Percentiles rank a stretch among this genome's conserved stretches.
These are phyloP conservation scores for Diplosoma virens DNA, from an alignment of 23 tunicate genomes.

Conservation along the genomic window DNA sequence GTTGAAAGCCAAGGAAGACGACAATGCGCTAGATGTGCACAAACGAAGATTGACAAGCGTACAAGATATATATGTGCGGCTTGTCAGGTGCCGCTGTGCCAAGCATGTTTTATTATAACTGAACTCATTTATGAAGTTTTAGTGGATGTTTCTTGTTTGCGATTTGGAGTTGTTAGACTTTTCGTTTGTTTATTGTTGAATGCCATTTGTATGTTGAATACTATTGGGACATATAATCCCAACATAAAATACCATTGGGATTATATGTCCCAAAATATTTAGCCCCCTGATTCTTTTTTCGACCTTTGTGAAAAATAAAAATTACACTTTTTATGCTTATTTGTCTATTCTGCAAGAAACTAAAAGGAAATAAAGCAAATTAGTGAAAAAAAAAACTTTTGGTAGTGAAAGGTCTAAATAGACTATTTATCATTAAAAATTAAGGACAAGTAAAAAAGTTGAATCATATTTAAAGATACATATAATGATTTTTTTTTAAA, in stretches of 20 bases:
- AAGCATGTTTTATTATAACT: slow-evolving; percentile 8
- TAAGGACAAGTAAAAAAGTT: too few relatives aligned
- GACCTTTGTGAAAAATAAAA: background rate
- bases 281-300: background rate
- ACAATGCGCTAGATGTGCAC: slow-evolving; percentile 24
- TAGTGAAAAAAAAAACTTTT: slow-evolving; percentile 7
- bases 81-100: slow-evolving; percentile 21
- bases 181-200: background rate
- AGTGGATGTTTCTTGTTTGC: slow-evolving; percentile 1
- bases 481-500: too few relatives aligned
- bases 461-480: too few relatives aligned
- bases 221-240: slow-evolving; percentile 6
- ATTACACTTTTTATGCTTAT: slow-evolving; percentile 2
- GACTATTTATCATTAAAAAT: too few relatives aligned
- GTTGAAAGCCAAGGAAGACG: slow-evolving; percentile 18
- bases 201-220: background rate
- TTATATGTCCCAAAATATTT: slow-evolving; percentile 15
- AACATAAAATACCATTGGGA: slow-evolving; percentile 16
- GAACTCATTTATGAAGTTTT: slow-evolving; percentile 6
- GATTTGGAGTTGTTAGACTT: background rate
- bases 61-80: slow-evolving; percentile 4
- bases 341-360: slow-evolving; percentile 2
- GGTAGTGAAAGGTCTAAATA: slow-evolving; percentile 29
- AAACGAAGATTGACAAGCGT: slow-evolving; percentile 13
- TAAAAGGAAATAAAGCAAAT: slow-evolving; percentile 3